Evolutionary conservation across 2,113 vertebrate species (phyloP).

Genomic region (mouse (Mus musculus)): DNA sequence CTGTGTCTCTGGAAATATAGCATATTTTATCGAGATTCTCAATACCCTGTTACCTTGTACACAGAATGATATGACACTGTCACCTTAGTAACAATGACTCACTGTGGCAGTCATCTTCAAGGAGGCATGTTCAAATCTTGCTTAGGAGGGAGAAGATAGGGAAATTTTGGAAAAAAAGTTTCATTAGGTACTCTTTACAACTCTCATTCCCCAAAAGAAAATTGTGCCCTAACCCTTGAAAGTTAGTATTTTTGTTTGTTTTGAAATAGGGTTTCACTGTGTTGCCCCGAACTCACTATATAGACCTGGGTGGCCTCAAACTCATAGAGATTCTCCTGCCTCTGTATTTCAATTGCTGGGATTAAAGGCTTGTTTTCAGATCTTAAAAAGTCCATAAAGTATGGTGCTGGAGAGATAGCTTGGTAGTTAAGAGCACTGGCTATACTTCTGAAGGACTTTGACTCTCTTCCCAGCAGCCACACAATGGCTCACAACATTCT

Average conservation of each 20-base stretch:
- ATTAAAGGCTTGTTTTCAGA: background rate
- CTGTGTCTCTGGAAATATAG: background rate
- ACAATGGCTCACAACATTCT: background rate
- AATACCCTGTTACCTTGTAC: background rate
- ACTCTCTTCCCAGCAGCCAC: background rate
- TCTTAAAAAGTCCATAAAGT: constrained; percentile 4
- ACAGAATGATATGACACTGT: background rate
- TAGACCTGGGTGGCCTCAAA: background rate
- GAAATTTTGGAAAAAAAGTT: background rate
- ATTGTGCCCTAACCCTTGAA: background rate
- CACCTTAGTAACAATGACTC: constrained; percentile 2
- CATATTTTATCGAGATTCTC: background rate
- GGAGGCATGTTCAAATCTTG: constrained; percentile 30
- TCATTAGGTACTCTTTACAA: background rate
- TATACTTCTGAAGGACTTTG: background rate
- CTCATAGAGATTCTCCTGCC: background rate
- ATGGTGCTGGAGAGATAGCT: background rate
- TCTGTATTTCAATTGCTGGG: background rate
- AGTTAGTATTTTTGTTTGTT: background rate
- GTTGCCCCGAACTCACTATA: background rate
- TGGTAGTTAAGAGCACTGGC: background rate
- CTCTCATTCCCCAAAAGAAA: background rate
- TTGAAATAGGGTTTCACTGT: background rate
- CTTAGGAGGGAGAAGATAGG: background rate
- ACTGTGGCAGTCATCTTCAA: background rate